Conservation (phyloP, 1,140 invertebrate genomes). For the Luehdorfia chinensis region DNA sequence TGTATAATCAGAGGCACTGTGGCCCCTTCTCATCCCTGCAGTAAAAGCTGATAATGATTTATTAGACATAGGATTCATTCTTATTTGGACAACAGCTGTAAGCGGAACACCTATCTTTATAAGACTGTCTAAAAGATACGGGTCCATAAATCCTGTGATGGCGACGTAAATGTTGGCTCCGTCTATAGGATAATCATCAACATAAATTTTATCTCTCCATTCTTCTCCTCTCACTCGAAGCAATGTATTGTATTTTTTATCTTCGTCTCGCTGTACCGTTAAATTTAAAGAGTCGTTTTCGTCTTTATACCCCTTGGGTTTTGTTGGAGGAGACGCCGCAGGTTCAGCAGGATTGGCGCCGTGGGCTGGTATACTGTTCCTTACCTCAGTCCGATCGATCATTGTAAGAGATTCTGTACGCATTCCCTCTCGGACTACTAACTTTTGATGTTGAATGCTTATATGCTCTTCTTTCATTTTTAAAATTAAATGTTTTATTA, state of each 20-base stretch:
- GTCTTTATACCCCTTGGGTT: conserved; percentile 43
- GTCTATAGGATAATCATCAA: conserved; percentile 74
- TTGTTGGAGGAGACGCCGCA: conserved; percentile 19
- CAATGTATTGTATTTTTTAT: conserved; percentile 68
- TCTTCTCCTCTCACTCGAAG: conserved; percentile 75
- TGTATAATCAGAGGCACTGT: conserved; percentile 53
- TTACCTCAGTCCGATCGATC: conserved; percentile 49
- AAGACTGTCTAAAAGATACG: conserved; percentile 59
- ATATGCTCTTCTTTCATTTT: conserved; percentile 68
- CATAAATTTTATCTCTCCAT: conserved; percentile 74
- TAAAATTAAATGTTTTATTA: conserved; percentile 66
- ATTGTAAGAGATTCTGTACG: conserved; percentile 58
- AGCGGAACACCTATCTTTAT: conserved; percentile 71
- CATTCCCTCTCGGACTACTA: conserved; percentile 59
- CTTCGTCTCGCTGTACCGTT: conserved; percentile 37
- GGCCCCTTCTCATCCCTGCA: conserved; percentile 36
- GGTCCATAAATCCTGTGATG: conserved; percentile 75
- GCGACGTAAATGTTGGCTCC: conserved; percentile 77
- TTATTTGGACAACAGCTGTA: conserved; percentile 62
- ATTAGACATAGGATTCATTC: conserved; percentile 34
- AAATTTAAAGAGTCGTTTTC: conserved; percentile 17
- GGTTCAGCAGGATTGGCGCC: conserved; percentile 24
- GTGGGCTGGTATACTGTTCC: conserved; percentile 29
- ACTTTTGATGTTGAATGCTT: conserved; percentile 54
- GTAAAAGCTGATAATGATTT: conserved; percentile 32